Base-by-base conservation (phyloP, 2,888 invertebrate genomes). In the Octodonta nipae region DNA sequence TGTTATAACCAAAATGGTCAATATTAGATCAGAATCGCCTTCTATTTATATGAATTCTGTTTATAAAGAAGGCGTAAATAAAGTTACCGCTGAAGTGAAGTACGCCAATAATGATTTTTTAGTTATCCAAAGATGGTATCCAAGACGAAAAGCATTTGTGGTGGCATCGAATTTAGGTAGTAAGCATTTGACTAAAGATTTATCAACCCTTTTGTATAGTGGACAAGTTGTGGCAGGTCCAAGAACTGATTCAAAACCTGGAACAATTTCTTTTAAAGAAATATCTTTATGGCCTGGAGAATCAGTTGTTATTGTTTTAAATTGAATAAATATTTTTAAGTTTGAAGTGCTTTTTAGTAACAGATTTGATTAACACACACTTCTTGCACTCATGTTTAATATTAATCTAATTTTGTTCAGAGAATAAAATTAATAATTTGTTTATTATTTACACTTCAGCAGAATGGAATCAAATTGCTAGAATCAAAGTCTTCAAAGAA, bases 101-200 rank as follows among this genome's bases (percentile, higher is more conserved):
- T 70, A 73, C 50, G 69, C 71, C 14, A 65, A 68, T 22, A 68
- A 73, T 26, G 72, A 77, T 49, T 51, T 70, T 34, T 66, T 85
- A 27, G 62, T 86, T 2, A 70, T 84, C 11, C 84, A 86, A 52
- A 67, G 86, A 27, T 78, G 77, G 70, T 85, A 77, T 58, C 85
- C 85, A 1, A 68, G 86, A 10, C 68, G 81, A 35, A 78, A 81
- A 51, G 74, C 81, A 1, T 83, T 78, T 51, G 78, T 82, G 0
- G 73, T 80, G 37, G 71, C 85, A 0, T 75, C 76, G 2, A 86
- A 86, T 63, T 66, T 84, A 2, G 80, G 79, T 0, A 63, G 56
- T 22, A 55, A 55, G 5, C 61, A 68, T 11, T 69, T 76, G 22
- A 68, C 68, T 2, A 73, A 76, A 31, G 84, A 86, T 61, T 64